phyloP scores from a whole-genome alignment of 53 echinoderm and acorn worm genomes.

The Echinarachnius parma region DNA sequence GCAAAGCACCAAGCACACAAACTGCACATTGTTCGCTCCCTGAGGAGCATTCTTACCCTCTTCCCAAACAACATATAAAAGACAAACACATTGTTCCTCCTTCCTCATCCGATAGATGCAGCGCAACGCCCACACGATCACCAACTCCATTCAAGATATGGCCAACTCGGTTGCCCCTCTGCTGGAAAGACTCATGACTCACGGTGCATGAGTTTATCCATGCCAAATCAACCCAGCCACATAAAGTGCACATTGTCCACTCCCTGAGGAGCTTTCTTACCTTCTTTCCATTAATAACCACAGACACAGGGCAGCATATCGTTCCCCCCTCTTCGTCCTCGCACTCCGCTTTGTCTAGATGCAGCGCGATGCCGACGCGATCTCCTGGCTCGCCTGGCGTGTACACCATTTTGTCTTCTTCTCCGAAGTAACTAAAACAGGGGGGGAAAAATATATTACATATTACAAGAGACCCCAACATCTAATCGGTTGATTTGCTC shows the following conservation, averaged over 20 bases:
- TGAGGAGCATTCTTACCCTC: constrained; percentile 58
- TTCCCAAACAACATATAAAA: constrained; percentile 84
- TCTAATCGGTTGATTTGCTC: no score
- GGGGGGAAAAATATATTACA: not conserved
- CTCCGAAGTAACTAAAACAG: constrained; percentile 8
- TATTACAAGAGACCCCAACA: no score
- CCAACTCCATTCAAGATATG: no score
- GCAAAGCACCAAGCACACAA: no score
- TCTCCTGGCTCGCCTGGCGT: constrained; percentile 52
- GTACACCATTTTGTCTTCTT: constrained; percentile 24
- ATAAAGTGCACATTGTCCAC: no score
- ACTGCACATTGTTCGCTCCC: no score
- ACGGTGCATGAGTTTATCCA: no score
- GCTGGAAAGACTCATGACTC: no score
- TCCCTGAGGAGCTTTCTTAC: constrained; percentile 42
- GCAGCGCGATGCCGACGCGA: constrained; percentile 80
- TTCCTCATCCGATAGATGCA: constrained; percentile 74
- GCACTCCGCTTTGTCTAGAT: constrained; percentile 61
- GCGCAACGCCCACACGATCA: constrained; percentile 77
- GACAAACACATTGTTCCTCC: constrained; percentile 51
- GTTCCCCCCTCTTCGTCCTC: constrained; percentile 57
- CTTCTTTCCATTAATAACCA: constrained; percentile 90
- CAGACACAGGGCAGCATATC: constrained; percentile 71
- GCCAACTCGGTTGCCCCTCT: no score
- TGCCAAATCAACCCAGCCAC: no score